Conservation (phyloP, 2,113 vertebrate genomes). For the Channa maculata region DNA sequence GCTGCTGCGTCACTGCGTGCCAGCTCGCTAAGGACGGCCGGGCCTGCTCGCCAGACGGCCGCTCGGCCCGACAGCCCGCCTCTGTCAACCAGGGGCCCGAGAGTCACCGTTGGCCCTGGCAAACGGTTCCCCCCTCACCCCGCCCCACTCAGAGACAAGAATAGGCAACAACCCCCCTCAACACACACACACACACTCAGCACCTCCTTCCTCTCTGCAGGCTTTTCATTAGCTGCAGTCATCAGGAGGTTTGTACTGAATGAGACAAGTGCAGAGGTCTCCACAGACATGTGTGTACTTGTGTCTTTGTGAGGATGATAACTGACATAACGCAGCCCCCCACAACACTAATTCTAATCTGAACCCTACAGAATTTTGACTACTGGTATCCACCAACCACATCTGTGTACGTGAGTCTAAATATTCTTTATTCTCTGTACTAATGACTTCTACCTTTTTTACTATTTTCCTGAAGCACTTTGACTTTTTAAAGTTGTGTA, state of each 20-base stretch:
- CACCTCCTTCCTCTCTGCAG: constrained; percentile 25
- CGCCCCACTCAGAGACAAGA: constrained; percentile 63
- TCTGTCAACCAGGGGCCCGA: constrained; percentile 74
- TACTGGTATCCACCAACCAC: too few species aligned
- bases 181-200: too few species aligned
- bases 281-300: too few species aligned
- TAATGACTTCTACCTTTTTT: too few species aligned
- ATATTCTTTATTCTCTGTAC: too few species aligned
- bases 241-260: constrained; percentile 41
- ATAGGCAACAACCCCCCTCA: constrained; percentile 69
- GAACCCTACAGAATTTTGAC: too few species aligned
- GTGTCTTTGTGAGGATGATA: too few species aligned
- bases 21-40: constrained; percentile 83
- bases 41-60: constrained; percentile 89
- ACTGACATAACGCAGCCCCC: too few species aligned
- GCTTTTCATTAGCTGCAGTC: constrained; percentile 52
- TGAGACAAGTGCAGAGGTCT: constrained; percentile 22
- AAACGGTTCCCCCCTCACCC: constrained; percentile 77
- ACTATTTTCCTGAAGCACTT: too few species aligned
- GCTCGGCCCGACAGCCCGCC: constrained; percentile 84
- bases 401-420: too few species aligned
- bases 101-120: constrained; percentile 74
- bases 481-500: too few species aligned
- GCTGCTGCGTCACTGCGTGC: constrained; percentile 91
- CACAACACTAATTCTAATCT: too few species aligned